Evolutionary conservation across 64 coral and sea anemone genomes (phyloP), one percentile per base, ranked within the genome.

Genomic region (Montipora sp.): DNA sequence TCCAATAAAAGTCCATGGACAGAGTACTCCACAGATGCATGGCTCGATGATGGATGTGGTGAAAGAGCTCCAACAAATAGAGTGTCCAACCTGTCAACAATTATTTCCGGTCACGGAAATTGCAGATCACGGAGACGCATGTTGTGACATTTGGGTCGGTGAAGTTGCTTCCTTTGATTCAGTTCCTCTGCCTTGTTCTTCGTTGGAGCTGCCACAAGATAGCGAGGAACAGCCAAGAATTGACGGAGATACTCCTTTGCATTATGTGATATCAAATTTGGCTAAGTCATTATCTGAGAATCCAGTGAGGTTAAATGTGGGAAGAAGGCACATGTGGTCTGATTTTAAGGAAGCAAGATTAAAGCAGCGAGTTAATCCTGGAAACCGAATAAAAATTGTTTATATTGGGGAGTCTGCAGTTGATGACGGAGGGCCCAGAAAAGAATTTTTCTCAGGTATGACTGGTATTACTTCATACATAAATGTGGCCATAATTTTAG

Each of bases 251-350:
- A 63, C 14, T 15, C 59, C 59, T 13, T 63, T 63, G 59, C 9
- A 63, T 7, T 7, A 63, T 63, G 14, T 63, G 59, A 63, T 63
- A 63, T 63, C 59, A 63, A 63, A 15, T 63, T 63, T 63, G 10
- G 59, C 59, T 8, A 63, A 63, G 9, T 63, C 59, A 63, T 63
- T 63, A 63, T 51, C 85, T 14, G 49, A 55, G 75, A 73, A 87
- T n/a, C 24, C 47, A 87, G 84, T 85, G 10, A 20, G 61, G 69
- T 59, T 85, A 4, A 85, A 66, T 43, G 70, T 85, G 69, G 36
- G 83, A 19, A 85, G 83, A 66, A 85, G 44, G 83, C 27, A 85
- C 23, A 84, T 84, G 23, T 85, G 83, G 60, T 85, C 59, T 1
- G 63, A 87, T 15, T 73, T 87, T 69, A 87, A 87, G 72, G 63